Conservation (phyloP, 2,113 vertebrate genomes). For the Podarcis muralis region DNA sequence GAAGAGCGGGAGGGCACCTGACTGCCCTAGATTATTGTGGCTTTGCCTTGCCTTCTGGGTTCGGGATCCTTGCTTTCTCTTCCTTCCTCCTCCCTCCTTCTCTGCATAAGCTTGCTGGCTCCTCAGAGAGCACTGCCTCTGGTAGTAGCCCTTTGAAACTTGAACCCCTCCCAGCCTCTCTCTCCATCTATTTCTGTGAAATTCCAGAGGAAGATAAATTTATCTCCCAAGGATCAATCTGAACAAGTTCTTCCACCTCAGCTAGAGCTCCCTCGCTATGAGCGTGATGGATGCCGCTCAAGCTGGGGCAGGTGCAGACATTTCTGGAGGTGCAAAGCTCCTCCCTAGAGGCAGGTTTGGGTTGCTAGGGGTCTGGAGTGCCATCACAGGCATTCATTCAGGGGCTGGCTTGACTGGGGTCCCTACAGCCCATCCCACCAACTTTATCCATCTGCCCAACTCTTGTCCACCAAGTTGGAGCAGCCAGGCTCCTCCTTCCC, state of each 20-base stretch:
- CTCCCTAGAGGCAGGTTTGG: not conserved
- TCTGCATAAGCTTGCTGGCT: conserved; percentile 17
- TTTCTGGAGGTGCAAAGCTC: not conserved
- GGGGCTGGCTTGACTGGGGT: not conserved
- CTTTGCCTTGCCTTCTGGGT: not conserved
- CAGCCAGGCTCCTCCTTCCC: no score
- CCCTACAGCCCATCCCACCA: not conserved
- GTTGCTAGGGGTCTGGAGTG: not conserved
- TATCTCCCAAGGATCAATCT: conserved; percentile 20
- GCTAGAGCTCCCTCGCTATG: not conserved
- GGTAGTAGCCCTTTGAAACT: conserved; percentile 59
- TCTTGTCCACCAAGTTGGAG: not conserved
- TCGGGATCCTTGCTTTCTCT: not conserved
- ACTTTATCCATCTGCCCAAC: not conserved
- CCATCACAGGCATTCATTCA: not conserved
- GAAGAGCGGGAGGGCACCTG: not conserved
- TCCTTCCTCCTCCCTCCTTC: not conserved
- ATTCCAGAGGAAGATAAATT: conserved; percentile 64
- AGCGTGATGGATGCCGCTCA: not conserved
- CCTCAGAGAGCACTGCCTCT: not conserved
- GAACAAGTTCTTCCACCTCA: not conserved
- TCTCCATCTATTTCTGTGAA: conserved; percentile 42
- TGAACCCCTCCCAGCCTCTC: conserved; percentile 30
- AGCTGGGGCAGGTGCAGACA: not conserved
- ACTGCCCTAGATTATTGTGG: not conserved